Percentiles rank a stretch among this genome's conserved stretches.
Evolutionary conservation across 2,888 invertebrate genomes (phyloP).

Genomic region (Toxonevra muliebris): DNA sequence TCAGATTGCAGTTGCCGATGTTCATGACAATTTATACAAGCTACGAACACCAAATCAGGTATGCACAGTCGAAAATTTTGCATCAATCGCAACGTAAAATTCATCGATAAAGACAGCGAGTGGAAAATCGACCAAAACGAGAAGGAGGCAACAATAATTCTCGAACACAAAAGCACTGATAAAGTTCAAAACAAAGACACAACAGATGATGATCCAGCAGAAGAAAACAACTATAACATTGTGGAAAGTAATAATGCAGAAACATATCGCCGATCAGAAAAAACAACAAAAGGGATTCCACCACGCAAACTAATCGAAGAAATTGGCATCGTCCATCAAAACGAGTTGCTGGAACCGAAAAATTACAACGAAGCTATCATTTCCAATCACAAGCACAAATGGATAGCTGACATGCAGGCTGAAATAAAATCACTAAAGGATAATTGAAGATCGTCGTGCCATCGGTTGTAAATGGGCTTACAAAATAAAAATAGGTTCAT

Average conservation of each 20-base stretch:
- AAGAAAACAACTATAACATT: constrained; percentile 1
- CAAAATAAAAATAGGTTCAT: constrained; percentile 3
- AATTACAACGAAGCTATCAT: constrained; percentile 15
- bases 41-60: constrained; percentile 22
- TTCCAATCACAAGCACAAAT: constrained; percentile 8
- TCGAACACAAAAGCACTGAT: constrained; percentile 7
- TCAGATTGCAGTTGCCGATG: constrained; percentile 26
- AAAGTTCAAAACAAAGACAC: not conserved
- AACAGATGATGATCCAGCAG: constrained; percentile 7
- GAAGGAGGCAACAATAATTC: constrained; percentile 1
- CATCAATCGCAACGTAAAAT: not conserved
- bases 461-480: constrained; percentile 19
- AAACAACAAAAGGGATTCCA: constrained; percentile 12
- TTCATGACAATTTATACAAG: constrained; percentile 19
- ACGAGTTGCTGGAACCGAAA: constrained; percentile 11
- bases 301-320: constrained; percentile 15
- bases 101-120: constrained; percentile 12
- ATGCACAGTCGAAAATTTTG: constrained; percentile 8
- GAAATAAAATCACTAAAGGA: constrained; percentile 3
- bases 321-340: constrained; percentile 9
- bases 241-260: constrained; percentile 8
- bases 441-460: not conserved
- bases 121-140: constrained; percentile 11
- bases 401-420: constrained; percentile 11
- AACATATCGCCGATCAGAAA: constrained; percentile 3